Evolutionary conservation across 2,113 vertebrate genomes (phyloP), one percentile per base, ranked within the genome.

Genomic region (Toxotes jaculatrix): DNA sequence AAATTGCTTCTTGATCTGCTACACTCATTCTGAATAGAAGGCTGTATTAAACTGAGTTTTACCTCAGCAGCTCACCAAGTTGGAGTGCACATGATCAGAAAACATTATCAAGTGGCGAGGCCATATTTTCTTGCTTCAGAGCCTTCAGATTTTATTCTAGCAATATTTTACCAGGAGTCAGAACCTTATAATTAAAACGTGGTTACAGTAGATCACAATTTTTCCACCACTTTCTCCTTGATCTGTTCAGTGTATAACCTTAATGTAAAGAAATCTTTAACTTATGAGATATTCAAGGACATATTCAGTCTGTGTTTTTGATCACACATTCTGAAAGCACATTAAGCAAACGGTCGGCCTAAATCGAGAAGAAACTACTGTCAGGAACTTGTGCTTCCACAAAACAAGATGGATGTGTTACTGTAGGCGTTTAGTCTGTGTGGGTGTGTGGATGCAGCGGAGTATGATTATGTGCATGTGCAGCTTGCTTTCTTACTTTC

Each of bases 1-100:
- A 73, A 77, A 73, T 63, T 12, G 12, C 57, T 70, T 53, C 32
- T 63, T 81, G 68, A 65, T 51, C 27, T 62, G n/a, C 63, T 56
- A 7, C 11, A 17, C 45, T 60, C 67, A 19, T 3, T 62, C 66
- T 69, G 45, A 56, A 55, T 27, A 27, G 12, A 21, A 63, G 12
- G 17, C 5, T 61, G 56, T 65, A 34, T 21, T 59, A 36, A 69
- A 70, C 51, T 21, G 1, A 10, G 9, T 42, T 42, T 42, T 42
- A 42, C 40, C 40, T 42, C 8, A 42, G 40, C 40, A 42, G 53
- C 36, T 3, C 42, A 43, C 9, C 3, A 12, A 11, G 9, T 3
- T 56, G 11, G 53, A 19, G 57, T 6, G 56, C 56, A 59, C 12
- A 32, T 2, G 14, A 34, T 36, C 31, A 21, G 19, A 21, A 47